Evolutionary conservation across 1,140 invertebrate species (phyloP).

Genomic region (Eumaeus atala): DNA sequence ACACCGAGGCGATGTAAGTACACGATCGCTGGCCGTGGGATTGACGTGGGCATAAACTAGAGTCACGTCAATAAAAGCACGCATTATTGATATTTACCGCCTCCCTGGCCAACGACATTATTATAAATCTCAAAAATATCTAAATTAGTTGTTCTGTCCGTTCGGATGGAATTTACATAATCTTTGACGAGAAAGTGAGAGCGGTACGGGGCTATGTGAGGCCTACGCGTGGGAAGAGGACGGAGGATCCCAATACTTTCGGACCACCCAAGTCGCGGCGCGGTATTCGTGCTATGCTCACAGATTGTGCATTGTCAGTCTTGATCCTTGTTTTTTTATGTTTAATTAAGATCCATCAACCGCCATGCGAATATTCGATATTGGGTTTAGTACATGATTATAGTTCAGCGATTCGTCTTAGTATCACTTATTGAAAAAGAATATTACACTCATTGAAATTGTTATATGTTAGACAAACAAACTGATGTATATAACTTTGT

Average conservation of each 20-base stretch:
- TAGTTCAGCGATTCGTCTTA: not conserved
- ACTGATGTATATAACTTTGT: too few relatives aligned
- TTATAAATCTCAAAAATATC: conserved; percentile 21
- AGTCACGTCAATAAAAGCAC: not conserved
- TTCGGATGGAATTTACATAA: conserved; percentile 32
- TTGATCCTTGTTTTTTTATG: conserved; percentile 34
- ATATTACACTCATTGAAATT: too few relatives aligned
- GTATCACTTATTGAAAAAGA: too few relatives aligned
- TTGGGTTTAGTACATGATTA: conserved; percentile 4
- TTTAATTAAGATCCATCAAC: conserved; percentile 22
- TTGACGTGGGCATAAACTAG: conserved; percentile 2
- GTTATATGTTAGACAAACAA: too few relatives aligned
- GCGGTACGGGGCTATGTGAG: conserved; percentile 16
- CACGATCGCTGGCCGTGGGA: not conserved
- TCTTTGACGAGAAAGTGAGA: conserved; percentile 31
- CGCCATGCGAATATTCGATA: conserved; percentile 9
- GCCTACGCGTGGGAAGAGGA: conserved; percentile 25
- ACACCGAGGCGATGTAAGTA: too few relatives aligned
- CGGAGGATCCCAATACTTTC: conserved; percentile 19
- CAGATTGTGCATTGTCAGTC: conserved; percentile 32
- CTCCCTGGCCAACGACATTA: conserved; percentile 7
- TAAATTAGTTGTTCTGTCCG: conserved; percentile 20
- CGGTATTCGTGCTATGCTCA: conserved; percentile 31
- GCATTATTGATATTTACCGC: conserved; percentile 3
- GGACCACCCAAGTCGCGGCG: conserved; percentile 55